phyloP scores from a whole-genome alignment of 2,888 invertebrate species.

The Drosophila flavopinicola region DNA sequence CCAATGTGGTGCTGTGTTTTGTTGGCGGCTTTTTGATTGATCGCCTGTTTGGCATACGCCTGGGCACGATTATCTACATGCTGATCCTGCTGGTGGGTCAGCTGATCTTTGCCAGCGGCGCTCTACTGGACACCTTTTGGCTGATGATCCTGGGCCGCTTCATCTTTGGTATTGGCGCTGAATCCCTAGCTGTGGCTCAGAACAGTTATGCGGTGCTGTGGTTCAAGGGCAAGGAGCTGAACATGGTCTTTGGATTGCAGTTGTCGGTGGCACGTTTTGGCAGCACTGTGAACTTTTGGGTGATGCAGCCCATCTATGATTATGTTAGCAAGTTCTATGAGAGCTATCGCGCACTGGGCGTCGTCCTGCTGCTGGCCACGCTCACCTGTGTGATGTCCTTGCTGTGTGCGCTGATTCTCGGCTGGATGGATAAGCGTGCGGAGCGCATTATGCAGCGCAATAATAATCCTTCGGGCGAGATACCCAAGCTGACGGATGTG shows the following conservation, averaged over 20 bases:
- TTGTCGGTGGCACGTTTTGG: slow-evolving; percentile 97
- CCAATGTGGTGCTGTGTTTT: slow-evolving; percentile 97
- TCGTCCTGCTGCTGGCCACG: slow-evolving; percentile 90
- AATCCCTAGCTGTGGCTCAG: slow-evolving; percentile 97
- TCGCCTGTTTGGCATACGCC: slow-evolving; percentile 95
- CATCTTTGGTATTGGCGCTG: slow-evolving; percentile 98
- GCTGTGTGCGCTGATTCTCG: slow-evolving; percentile 90
- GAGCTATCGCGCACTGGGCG: slow-evolving; percentile 90
- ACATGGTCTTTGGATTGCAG: slow-evolving; percentile 99
- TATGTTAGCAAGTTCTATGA: slow-evolving; percentile 88
- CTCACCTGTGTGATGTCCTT: slow-evolving; percentile 94
- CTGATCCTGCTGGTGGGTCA: slow-evolving; percentile 94
- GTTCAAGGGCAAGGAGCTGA: slow-evolving; percentile 98
- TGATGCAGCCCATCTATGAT: slow-evolving; percentile 95
- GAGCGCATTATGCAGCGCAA: slow-evolving; percentile 90
- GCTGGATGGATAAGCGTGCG: slow-evolving; percentile 94
- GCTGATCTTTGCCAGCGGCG: slow-evolving; percentile 94
- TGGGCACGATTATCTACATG: slow-evolving; percentile 96
- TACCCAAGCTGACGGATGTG: slow-evolving; percentile 90
- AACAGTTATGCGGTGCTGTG: slow-evolving; percentile 98
- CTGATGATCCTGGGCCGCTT: slow-evolving; percentile 97
- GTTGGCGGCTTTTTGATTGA: slow-evolving; percentile 98
- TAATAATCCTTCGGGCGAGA: slow-evolving; percentile 86
- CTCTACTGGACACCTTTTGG: slow-evolving; percentile 92
- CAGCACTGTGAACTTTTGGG: slow-evolving; percentile 96